A percentile compares a stretch with the other conserved stretches of the same genome.
Evolutionary conservation across 2,797 vertebrate species (phyloP).

Genomic region (Acridotheres tristis): DNA sequence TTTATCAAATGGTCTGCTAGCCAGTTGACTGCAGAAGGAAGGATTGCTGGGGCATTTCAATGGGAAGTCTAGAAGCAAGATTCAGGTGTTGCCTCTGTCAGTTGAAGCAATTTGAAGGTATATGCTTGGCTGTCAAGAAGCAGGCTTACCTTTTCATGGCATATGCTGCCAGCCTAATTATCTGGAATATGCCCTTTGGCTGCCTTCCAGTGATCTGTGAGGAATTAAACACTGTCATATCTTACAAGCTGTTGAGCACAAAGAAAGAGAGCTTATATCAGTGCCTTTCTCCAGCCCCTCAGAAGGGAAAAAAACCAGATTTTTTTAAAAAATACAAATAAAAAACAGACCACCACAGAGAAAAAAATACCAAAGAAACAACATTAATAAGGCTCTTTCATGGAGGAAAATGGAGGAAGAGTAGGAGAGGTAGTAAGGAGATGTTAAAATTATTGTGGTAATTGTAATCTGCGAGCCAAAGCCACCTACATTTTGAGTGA

Average conservation of each 20-base stretch:
- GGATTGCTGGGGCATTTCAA: not conserved
- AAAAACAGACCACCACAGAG: not conserved
- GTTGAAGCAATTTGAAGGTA: not conserved
- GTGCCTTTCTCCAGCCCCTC: not conserved
- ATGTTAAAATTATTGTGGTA: not conserved
- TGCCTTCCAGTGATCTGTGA: not conserved
- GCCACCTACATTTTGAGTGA: not conserved
- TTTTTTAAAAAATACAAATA: no score
- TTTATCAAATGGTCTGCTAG: not conserved
- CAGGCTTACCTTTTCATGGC: not conserved
- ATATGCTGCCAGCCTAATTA: not conserved
- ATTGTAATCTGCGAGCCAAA: not conserved
- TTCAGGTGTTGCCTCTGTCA: not conserved
- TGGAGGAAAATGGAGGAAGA: not conserved
- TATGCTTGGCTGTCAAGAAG: not conserved
- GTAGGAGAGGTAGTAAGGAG: not conserved
- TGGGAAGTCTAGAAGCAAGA: not conserved
- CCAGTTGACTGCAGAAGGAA: not conserved
- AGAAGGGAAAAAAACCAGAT: not conserved
- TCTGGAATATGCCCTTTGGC: not conserved
- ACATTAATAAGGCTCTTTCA: not conserved
- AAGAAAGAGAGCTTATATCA: accelerated
- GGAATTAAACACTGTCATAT: not conserved
- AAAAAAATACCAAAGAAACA: not conserved
- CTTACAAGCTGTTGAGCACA: not conserved